These are phyloP conservation scores for Drosophila kambysellisi DNA, from an alignment of 2,888 invertebrate genomes.

Conservation along the genomic window DNA sequence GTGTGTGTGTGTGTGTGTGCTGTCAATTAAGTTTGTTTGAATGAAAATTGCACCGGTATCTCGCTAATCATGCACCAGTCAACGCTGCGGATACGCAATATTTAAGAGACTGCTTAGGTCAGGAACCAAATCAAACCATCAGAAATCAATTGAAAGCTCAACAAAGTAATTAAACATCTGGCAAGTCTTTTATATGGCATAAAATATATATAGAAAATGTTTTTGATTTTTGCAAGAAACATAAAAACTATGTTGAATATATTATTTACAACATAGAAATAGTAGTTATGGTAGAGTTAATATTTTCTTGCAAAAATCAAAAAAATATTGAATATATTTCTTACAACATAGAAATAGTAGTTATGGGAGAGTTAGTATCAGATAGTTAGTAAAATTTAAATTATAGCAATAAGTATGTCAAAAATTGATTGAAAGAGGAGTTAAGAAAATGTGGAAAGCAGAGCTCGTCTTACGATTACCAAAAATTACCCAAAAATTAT, in stretches of 20 bases:
- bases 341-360: not conserved
- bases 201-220: not conserved
- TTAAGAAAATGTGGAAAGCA: too few relatives aligned
- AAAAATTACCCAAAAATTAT: not conserved
- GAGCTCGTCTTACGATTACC: not conserved
- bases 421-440: not conserved
- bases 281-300: not conserved
- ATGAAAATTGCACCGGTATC: constrained; percentile 9
- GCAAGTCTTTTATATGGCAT: not conserved
- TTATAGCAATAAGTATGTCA: not conserved
- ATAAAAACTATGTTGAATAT: not conserved
- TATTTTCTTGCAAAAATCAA: not conserved
- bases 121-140: not conserved
- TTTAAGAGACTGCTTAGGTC: not conserved
- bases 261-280: not conserved
- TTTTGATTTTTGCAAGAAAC: too few relatives aligned
- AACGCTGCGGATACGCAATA: constrained; percentile 14
- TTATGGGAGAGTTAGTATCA: not conserved
- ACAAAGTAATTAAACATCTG: too few relatives aligned
- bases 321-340: not conserved
- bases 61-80: not conserved
- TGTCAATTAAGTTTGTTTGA: constrained; percentile 35
- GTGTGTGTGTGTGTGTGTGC: not conserved
- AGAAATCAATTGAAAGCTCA: not conserved
- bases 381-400: not conserved